These are phyloP conservation scores for Silurus glanis DNA, from an alignment of 2,113 vertebrate species.

Conservation along the genomic window DNA sequence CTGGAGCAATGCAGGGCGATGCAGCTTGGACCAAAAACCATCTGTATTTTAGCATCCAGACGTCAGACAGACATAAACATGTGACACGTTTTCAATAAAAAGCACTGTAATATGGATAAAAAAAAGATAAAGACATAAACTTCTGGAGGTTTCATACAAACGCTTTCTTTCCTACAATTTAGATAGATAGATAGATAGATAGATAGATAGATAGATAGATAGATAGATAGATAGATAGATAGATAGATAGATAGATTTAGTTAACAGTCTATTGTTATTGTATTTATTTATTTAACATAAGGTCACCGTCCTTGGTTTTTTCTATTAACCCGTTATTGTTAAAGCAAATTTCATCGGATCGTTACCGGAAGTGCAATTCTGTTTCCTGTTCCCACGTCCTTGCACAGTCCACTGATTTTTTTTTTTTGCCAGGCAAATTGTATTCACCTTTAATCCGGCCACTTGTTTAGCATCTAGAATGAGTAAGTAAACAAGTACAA, in stretches of 20 bases:
- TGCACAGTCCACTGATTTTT: neutral
- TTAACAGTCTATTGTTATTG: too few relatives aligned
- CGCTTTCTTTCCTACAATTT: too few relatives aligned
- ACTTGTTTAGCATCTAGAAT: too few relatives aligned
- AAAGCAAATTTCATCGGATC: neutral
- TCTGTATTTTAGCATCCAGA: constrained; percentile 21
- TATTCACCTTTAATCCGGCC: neutral
- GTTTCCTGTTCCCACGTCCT: neutral
- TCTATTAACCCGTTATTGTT: neutral
- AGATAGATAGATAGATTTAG: too few relatives aligned
- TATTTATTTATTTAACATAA: neutral
- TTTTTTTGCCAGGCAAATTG: neutral
- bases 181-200: too few relatives aligned
- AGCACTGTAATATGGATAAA: too few relatives aligned
- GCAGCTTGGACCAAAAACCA: constrained; percentile 19
- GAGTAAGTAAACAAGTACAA: neutral
- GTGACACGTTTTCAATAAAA: neutral
- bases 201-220: too few relatives aligned
- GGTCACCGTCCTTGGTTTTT: neutral
- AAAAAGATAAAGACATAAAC: too few relatives aligned
- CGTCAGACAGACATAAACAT: neutral
- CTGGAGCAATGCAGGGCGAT: constrained; percentile 27
- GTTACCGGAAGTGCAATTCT: neutral
- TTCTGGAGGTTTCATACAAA: too few relatives aligned
- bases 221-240: too few relatives aligned